Conservation (phyloP, 2,113 vertebrate species). For the Ochotona curzoniae region DNA sequence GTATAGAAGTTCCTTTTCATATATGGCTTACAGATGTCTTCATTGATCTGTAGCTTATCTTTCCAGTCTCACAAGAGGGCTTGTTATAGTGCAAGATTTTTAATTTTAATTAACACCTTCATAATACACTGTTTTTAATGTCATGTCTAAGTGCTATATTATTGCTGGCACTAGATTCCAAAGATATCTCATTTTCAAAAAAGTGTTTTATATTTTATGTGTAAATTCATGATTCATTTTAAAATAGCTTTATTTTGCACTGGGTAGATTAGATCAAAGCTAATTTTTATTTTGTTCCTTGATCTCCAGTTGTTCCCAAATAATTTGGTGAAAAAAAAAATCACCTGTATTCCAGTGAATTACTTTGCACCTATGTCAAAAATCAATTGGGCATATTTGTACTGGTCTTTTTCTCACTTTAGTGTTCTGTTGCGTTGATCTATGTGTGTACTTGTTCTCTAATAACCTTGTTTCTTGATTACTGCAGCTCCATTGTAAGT, state of each 20-base stretch:
- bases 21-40: background rate
- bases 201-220: background rate
- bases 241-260: conserved; percentile 5
- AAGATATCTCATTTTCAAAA: background rate
- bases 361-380: conserved; percentile 10
- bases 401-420: conserved; percentile 23
- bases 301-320: background rate
- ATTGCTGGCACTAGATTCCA: background rate
- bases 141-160: background rate
- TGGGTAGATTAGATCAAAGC: background rate
- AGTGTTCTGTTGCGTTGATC: conserved; percentile 16
- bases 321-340: background rate
- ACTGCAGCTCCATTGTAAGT: background rate
- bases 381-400: background rate
- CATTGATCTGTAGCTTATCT: background rate
- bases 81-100: background rate
- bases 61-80: background rate
- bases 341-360: background rate
- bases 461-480: background rate
- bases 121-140: background rate
- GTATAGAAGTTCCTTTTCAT: background rate
- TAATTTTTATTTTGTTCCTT: background rate
- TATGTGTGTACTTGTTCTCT: background rate
- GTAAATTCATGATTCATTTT: conserved; percentile 41
- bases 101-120: background rate